A percentile compares a stretch with the other conserved stretches of the same genome.
phyloP scores from a whole-genome alignment of 2,113 vertebrate genomes.

The Zeus faber region DNA sequence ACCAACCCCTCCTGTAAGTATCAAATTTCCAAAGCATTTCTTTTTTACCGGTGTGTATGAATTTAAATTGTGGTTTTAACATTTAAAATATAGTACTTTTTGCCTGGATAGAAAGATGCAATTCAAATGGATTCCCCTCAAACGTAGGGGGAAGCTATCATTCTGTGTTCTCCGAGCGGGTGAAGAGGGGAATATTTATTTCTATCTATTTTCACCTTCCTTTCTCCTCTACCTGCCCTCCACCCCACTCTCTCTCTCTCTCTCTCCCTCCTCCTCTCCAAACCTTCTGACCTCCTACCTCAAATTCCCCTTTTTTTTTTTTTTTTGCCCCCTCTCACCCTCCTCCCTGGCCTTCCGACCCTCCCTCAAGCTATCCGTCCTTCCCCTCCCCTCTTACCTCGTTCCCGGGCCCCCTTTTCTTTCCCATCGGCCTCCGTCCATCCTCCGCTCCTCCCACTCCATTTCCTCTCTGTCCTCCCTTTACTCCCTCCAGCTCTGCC shows the following conservation, averaged over 20 bases:
- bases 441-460: not conserved
- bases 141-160: too few relatives aligned
- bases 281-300: not conserved
- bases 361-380: slow-evolving; percentile 13
- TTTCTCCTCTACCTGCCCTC: not conserved
- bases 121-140: too few relatives aligned
- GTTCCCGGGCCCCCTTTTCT: not conserved
- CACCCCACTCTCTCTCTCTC: not conserved
- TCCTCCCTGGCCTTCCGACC: slow-evolving; percentile 8
- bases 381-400: slow-evolving; percentile 4
- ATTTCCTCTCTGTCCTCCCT: not conserved
- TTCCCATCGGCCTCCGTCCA: slow-evolving; percentile 1
- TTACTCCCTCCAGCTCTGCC: not conserved
- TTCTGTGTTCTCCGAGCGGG: too few relatives aligned
- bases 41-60: too few relatives aligned
- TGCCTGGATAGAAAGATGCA: too few relatives aligned
- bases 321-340: not conserved
- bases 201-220: not conserved
- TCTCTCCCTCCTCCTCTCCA: not conserved
- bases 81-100: too few relatives aligned
- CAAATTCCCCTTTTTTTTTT: not conserved
- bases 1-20: too few relatives aligned
- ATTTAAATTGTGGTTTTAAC: too few relatives aligned
- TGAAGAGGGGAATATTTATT: too few relatives aligned
- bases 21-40: too few relatives aligned